These are phyloP conservation scores for Catocala fraxini DNA, from an alignment of 2,888 invertebrate genomes.

Conservation along the genomic window DNA sequence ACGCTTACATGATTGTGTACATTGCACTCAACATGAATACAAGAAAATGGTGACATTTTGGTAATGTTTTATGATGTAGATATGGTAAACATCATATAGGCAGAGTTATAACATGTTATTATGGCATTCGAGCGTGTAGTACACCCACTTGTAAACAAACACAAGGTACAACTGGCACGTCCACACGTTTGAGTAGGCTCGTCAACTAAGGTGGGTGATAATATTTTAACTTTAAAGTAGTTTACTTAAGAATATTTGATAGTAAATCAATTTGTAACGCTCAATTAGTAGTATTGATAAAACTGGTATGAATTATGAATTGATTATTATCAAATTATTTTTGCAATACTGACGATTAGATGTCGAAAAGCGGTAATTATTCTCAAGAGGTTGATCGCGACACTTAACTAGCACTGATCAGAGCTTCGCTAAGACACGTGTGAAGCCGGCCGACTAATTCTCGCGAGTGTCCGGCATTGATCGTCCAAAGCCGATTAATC, in stretches of 20 bases:
- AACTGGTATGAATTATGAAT: slow-evolving; percentile 9
- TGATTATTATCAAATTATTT: slow-evolving; percentile 9
- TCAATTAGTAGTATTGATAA: slow-evolving; percentile 27
- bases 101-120: slow-evolving; percentile 59
- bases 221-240: slow-evolving; percentile 55
- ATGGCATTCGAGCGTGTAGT: slow-evolving; percentile 46
- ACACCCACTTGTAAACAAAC: slow-evolving; percentile 60
- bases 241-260: slow-evolving; percentile 51
- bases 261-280: slow-evolving; percentile 41
- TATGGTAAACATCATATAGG: slow-evolving; percentile 60
- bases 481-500: slow-evolving; percentile 80
- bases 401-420: slow-evolving; percentile 39
- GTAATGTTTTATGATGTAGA: slow-evolving; percentile 49
- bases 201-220: slow-evolving; percentile 63
- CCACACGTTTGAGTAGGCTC: slow-evolving; percentile 68
- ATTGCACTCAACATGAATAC: slow-evolving; percentile 46
- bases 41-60: slow-evolving; percentile 46
- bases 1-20: slow-evolving; percentile 48
- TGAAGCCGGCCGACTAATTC: slow-evolving; percentile 64
- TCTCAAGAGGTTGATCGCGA: slow-evolving; percentile 25
- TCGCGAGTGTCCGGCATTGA: slow-evolving; percentile 80
- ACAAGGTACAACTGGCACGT: slow-evolving; percentile 62
- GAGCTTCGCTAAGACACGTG: slow-evolving; percentile 41
- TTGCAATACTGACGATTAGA: not conserved
- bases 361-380: slow-evolving; percentile 1